Evolutionary conservation across 2,797 vertebrate species (phyloP).

Genomic region (Neomorphus geoffroyi): DNA sequence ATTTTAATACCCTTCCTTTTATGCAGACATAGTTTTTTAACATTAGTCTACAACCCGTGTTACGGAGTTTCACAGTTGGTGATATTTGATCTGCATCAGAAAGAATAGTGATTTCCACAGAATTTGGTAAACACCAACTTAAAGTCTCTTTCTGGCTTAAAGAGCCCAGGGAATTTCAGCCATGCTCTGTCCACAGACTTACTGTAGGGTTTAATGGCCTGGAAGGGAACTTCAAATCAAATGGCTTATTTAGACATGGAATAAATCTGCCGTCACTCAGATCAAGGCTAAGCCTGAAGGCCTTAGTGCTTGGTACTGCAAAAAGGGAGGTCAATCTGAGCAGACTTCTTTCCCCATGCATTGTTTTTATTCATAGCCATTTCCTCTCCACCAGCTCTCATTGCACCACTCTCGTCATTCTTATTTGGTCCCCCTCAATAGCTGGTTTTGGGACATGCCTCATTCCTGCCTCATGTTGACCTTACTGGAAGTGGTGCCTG

Average conservation of each 20-base stretch:
- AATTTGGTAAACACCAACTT: not conserved
- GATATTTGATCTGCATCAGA: not conserved
- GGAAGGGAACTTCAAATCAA: not conserved
- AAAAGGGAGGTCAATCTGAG: not conserved
- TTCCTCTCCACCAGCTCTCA: not conserved
- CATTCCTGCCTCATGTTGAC: not conserved
- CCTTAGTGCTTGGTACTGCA: not conserved
- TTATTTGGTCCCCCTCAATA: not conserved
- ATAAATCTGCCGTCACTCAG: not conserved
- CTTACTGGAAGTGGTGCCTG: not conserved
- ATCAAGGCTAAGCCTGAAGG: not conserved
- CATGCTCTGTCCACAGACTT: not conserved
- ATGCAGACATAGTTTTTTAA: not conserved
- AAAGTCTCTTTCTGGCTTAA: not conserved
- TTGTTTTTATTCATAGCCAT: not conserved
- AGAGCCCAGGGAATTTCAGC: not conserved
- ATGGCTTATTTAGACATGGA: not conserved
- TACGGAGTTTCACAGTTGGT: not conserved
- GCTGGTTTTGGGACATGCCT: accelerated
- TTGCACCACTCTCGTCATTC: not conserved
- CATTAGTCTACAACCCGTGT: not conserved
- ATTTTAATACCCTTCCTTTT: not conserved
- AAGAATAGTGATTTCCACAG: not conserved
- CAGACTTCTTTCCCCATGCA: too few species aligned
- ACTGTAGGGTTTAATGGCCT: not conserved